Evolutionary conservation across 2,888 invertebrate genomes (phyloP).

Genomic region (Dexiosoma caninum): DNA sequence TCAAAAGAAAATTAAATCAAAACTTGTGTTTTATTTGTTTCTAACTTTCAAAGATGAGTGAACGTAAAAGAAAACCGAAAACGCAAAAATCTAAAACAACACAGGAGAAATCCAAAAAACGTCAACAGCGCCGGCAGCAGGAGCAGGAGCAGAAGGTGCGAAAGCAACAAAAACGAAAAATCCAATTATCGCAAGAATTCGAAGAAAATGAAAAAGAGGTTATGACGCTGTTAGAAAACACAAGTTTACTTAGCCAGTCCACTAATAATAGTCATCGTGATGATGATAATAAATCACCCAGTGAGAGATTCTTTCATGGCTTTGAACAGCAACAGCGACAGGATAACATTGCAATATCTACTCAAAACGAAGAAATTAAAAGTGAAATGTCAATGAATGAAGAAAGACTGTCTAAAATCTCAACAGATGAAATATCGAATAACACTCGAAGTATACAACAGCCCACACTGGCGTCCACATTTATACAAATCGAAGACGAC

Average conservation of each 20-base stretch:
- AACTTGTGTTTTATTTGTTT: slow-evolving; percentile 15
- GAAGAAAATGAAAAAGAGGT: slow-evolving; percentile 72
- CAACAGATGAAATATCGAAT: slow-evolving; percentile 39
- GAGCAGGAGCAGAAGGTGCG: neutral
- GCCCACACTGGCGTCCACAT: slow-evolving; percentile 69
- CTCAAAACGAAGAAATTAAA: slow-evolving; percentile 18
- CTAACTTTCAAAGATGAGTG: slow-evolving; percentile 38
- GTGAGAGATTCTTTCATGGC: slow-evolving; percentile 69
- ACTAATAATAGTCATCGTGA: slow-evolving; percentile 28
- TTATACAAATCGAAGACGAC: slow-evolving; percentile 73
- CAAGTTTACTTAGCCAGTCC: slow-evolving; percentile 61
- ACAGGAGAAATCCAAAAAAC: slow-evolving; percentile 37
- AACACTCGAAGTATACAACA: slow-evolving; percentile 25
- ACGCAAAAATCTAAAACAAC: slow-evolving; percentile 32
- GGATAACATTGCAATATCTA: neutral
- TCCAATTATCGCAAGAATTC: slow-evolving; percentile 70
- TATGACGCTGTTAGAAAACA: slow-evolving; percentile 66
- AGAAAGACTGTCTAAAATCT: slow-evolving; percentile 28
- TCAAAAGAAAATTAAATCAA: slow-evolving; percentile 27
- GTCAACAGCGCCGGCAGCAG: too few species aligned
- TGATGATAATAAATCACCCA: slow-evolving; percentile 61
- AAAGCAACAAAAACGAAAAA: slow-evolving; percentile 66
- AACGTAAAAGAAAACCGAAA: slow-evolving; percentile 55
- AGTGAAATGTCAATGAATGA: slow-evolving; percentile 12
- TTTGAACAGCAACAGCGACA: slow-evolving; percentile 22